These are phyloP conservation scores for Siderastrea radians DNA, from an alignment of 92 coral and sea anemone species.

Conservation along the genomic window DNA sequence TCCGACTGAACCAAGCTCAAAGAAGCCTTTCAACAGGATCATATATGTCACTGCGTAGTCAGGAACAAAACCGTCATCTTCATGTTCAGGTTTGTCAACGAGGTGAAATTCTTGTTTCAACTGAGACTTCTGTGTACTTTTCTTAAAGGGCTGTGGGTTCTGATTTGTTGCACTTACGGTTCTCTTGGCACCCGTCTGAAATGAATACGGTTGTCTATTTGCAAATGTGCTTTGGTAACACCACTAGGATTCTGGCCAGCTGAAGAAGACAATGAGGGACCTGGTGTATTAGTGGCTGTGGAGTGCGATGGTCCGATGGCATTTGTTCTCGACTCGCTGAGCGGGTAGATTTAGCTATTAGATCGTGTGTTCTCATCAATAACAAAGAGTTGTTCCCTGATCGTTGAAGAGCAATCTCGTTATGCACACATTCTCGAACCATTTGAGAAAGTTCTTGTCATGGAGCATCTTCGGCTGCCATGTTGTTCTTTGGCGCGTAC, in stretches of 20 bases:
- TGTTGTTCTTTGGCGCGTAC: neutral
- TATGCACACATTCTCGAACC: constrained; percentile 62
- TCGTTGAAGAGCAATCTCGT: constrained; percentile 48
- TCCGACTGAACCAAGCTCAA: too few species aligned
- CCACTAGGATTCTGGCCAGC: constrained; percentile 41
- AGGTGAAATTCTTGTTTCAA: constrained; percentile 5
- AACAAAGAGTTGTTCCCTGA: neutral
- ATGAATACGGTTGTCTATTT: neutral
- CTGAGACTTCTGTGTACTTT: neutral
- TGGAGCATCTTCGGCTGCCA: neutral
- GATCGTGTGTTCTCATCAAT: constrained; percentile 14
- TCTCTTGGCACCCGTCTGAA: neutral
- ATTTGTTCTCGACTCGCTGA: constrained; percentile 22
- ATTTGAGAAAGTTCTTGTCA: constrained; percentile 42
- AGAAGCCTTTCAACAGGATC: too few species aligned
- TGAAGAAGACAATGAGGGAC: neutral
- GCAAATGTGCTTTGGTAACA: neutral
- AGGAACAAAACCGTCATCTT: constrained; percentile 11
- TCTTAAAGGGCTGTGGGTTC: constrained; percentile 2
- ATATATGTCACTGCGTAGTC: neutral
- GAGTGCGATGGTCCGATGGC: neutral
- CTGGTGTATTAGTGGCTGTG: neutral
- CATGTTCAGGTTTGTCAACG: neutral
- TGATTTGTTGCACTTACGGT: constrained; percentile 12
- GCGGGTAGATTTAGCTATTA: constrained; percentile 1